Base-by-base conservation (phyloP, 2,888 invertebrate genomes). In the Hesperia comma region DNA sequence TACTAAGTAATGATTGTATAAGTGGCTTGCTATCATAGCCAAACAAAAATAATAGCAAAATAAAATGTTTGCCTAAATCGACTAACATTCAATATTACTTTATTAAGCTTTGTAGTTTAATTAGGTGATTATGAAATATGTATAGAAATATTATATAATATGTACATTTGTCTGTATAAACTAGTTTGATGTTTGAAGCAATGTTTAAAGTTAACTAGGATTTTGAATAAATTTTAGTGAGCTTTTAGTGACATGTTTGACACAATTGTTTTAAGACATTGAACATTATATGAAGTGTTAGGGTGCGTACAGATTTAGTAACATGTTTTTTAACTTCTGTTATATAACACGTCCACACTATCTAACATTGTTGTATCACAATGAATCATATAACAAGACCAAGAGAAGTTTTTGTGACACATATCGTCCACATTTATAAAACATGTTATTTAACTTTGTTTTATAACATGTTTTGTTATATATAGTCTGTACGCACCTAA, bases 151-250 rank as follows among this genome's bases (percentile, higher is more conserved):
- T 12, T 37, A 37, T 37, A 12, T 10, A 37, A 7, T 10, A 37
- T 63, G 72, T 77, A 76, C 62, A 73, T 60, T 66, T 33, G 60
- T 73, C 68, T 75, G 66, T 74, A 71, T 75, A 72, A 72, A 17
- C 72, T 81, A 84, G 79, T 60, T 84, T 70, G 77, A 76, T 83
- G 84, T 87, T 85, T 76, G 72, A 84, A 82, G 84, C 82, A 84
- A 83, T 84, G 81, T 85, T 87, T 87, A 83, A 77, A 75, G 76
- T 77, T 75, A 79, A 75, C 76, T 79, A 73, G 68, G 69, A 58
- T 58, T 72, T 69, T 69, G 72, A 60, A 54, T 58, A 75, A 69
- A 75, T 54, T 74, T 78, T 79, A 82, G 78, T 77, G 76, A 78
- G 82, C 83, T 82, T 86, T 75, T 80, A 80, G 68, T 69, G 68